phyloP scores from a whole-genome alignment of 2,113 vertebrate species.

The Heterocephalus glaber region DNA sequence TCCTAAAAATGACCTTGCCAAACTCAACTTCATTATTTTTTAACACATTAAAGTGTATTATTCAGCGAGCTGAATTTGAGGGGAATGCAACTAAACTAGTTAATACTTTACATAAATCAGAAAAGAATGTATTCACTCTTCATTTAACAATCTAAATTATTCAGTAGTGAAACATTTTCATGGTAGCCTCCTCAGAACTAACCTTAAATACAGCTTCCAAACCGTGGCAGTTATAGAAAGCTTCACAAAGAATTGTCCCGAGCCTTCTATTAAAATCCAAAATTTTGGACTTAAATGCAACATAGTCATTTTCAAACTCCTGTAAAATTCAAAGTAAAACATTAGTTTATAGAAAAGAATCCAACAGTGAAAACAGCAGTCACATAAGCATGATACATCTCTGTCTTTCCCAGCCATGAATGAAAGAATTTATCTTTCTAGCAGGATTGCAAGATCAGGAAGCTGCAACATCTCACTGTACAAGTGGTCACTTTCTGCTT shows the following conservation, averaged over 20 bases:
- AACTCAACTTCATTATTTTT: neutral
- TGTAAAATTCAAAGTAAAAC: constrained; percentile 66
- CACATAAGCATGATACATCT: neutral
- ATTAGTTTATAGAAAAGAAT: neutral
- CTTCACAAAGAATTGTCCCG: constrained; percentile 85
- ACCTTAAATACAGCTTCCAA: constrained; percentile 91
- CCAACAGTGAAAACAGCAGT: neutral
- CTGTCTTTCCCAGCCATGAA: neutral
- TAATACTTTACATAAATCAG: neutral
- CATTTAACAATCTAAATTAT: neutral
- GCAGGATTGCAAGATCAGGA: neutral
- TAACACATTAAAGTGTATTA: neutral
- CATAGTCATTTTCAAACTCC: constrained; percentile 87
- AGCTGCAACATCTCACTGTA: rapidly evolving
- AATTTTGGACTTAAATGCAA: constrained; percentile 85
- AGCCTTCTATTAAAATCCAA: constrained; percentile 86
- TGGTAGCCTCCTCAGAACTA: neutral
- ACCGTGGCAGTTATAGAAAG: constrained; percentile 87
- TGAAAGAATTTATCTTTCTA: neutral
- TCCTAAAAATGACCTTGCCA: constrained; percentile 40
- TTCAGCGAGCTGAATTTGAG: neutral
- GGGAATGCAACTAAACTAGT: neutral
- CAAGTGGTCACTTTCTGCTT: rapidly evolving
- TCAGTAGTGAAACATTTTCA: constrained; percentile 7
- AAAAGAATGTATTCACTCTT: neutral